These are phyloP conservation scores for Tenthredo notha DNA, from an alignment of 2,888 invertebrate species.

Conservation along the genomic window DNA sequence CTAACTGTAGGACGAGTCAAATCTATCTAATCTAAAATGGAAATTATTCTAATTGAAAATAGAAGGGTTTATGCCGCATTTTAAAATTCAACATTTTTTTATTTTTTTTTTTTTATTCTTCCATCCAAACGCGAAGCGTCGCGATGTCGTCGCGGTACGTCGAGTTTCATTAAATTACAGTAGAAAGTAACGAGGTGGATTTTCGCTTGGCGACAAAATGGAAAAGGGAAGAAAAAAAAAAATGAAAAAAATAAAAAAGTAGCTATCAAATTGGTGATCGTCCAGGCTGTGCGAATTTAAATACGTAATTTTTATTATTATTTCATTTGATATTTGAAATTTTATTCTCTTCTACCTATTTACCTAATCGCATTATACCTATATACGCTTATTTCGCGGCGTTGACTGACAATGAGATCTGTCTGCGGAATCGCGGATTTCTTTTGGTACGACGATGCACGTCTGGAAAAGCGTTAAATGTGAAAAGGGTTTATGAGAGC, in stretches of 20 bases:
- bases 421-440: background rate
- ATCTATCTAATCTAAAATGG: conserved; percentile 39
- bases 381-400: background rate
- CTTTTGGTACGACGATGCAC: background rate
- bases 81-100: conserved; percentile 35
- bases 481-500: conserved; percentile 42
- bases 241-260: background rate
- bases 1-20: background rate
- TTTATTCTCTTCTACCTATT: background rate
- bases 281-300: background rate
- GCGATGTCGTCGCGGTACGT: background rate
- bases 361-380: background rate
- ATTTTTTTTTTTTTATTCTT: background rate
- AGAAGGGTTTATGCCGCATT: conserved; percentile 2
- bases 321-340: background rate
- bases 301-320: background rate
- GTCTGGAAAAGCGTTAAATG: conserved; percentile 39
- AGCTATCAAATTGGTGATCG: background rate
- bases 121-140: background rate
- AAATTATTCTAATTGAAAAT: conserved; percentile 45
- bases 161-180: conserved; percentile 24
- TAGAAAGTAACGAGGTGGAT: background rate
- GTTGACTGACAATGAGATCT: background rate
- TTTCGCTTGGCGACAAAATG: background rate
- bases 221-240: background rate